Conservation (phyloP, 2,797 vertebrate genomes). For the Rallus crepitans region DNA sequence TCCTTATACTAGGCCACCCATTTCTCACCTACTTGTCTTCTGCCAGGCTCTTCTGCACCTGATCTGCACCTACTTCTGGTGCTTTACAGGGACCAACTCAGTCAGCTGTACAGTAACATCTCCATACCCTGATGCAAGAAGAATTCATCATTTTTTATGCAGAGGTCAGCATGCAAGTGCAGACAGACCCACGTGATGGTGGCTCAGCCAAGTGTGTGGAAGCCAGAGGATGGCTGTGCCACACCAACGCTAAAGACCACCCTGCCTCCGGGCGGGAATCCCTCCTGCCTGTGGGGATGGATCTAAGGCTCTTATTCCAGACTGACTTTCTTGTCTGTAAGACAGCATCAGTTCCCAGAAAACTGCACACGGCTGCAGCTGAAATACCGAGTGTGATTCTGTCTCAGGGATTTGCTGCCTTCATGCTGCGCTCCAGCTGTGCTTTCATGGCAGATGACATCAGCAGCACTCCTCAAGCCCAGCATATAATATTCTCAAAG, state of each 20-base stretch:
- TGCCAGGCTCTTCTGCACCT: not conserved
- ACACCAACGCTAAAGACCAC: not conserved
- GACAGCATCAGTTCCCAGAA: conserved; percentile 16
- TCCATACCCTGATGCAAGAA: rapidly evolving
- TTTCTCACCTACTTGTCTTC: not conserved
- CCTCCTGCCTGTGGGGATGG: not conserved
- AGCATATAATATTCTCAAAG: conserved; percentile 24
- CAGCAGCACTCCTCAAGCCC: conserved; percentile 27
- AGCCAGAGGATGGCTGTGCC: not conserved
- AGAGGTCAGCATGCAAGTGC: not conserved
- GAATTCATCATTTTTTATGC: rapidly evolving
- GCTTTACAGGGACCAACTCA: not conserved
- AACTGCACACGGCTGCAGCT: not conserved
- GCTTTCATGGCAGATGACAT: conserved; percentile 44
- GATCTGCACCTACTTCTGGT: not conserved
- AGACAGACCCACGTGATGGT: not conserved
- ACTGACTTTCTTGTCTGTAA: not conserved
- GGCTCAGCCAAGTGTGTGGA: rapidly evolving
- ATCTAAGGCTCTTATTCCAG: not conserved
- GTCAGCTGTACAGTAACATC: not conserved
- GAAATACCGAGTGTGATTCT: conserved; percentile 34
- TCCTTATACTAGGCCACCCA: rapidly evolving
- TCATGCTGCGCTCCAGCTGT: conserved; percentile 5
- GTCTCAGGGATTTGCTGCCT: conserved; percentile 37
- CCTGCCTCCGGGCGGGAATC: not conserved